Evolutionary conservation across 2,113 vertebrate genomes (phyloP).

Genomic region (Petromus typicus): DNA sequence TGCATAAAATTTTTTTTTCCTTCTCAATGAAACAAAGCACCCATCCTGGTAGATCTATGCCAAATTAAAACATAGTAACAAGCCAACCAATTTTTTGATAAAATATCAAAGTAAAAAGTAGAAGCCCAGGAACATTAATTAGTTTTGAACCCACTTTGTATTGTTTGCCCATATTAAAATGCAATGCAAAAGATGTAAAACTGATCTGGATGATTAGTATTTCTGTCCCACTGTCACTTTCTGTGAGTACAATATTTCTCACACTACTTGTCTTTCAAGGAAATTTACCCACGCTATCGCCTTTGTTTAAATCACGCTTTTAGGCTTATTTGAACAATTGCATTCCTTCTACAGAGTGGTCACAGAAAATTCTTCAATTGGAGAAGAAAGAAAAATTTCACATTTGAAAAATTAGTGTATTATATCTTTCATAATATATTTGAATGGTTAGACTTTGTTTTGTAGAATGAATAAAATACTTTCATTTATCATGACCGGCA

Average conservation of each 20-base stretch:
- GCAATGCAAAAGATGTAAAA: constrained; percentile 14
- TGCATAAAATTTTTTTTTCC: constrained; percentile 29
- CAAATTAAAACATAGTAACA: constrained; percentile 39
- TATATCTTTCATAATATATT: constrained; percentile 8
- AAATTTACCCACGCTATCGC: not conserved
- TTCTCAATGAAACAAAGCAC: constrained; percentile 53
- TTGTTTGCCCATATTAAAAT: not conserved
- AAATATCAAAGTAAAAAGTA: constrained; percentile 5
- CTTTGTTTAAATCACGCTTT: constrained; percentile 25
- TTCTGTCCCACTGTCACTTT: not conserved
- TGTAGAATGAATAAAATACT: not conserved
- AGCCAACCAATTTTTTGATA: constrained; percentile 36
- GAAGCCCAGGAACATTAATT: not conserved
- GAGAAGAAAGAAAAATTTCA: constrained; percentile 35
- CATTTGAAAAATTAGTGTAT: not conserved
- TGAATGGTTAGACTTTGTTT: constrained; percentile 7
- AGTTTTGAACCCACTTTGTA: constrained; percentile 26
- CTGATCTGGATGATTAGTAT: not conserved
- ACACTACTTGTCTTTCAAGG: not conserved
- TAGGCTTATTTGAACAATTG: not conserved
- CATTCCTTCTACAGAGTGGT: not conserved
- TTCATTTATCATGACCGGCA: not conserved
- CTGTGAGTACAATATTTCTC: constrained; percentile 32
- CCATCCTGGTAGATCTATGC: not conserved
- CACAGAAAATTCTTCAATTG: constrained; percentile 15